Base-by-base conservation (phyloP, 1,140 invertebrate genomes). In the Heterodera carotae region DNA sequence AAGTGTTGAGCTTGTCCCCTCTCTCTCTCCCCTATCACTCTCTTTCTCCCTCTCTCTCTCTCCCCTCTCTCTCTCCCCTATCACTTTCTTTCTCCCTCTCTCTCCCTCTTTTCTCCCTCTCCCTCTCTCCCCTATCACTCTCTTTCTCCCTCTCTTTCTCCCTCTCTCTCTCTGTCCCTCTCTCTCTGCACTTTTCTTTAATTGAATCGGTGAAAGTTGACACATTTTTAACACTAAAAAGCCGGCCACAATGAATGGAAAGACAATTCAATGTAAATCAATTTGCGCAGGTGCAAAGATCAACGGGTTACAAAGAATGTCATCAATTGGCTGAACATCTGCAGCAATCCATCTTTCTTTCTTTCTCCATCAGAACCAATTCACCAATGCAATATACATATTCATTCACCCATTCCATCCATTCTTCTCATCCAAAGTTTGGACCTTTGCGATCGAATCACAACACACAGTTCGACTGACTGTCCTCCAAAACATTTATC, bases 281-380 rank as follows among this genome's bases (percentile, higher is more conserved):
- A 66, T 66, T 66, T 66, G 62, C 62, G 62, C 62, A 25, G 62
- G 62, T 31, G 62, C 62, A 66, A 66, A 66, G 62, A 66, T 66
- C 33, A 34, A 34, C 27, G 10, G 62, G 12, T 12, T 27, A 22
- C 33, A 25, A 66, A 66, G 33, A 22, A 53, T 22, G 48, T 53
- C 48, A 22, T 15, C 48, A 18, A 53, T 53, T 10, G 18, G 48
- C 48, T 53, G 62, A 66, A 66, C 62, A 66, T 66, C 62, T 66
- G 62, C 62, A 66, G 62, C 62, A 66, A 29, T 31, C 62, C 62
- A 12, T 66, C 33, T 34, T 27, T 22, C 62, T n/a, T n/a, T n/a
- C n/a, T n/a, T n/a, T n/a, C n/a, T n/a, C n/a, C n/a, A n/a, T n/a
- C n/a, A n/a, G n/a, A n/a, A n/a, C n/a, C n/a, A n/a, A n/a, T n/a